These are phyloP conservation scores for Gobionotothen gibberifrons DNA, from an alignment of 2,797 vertebrate species.

Conservation along the genomic window DNA sequence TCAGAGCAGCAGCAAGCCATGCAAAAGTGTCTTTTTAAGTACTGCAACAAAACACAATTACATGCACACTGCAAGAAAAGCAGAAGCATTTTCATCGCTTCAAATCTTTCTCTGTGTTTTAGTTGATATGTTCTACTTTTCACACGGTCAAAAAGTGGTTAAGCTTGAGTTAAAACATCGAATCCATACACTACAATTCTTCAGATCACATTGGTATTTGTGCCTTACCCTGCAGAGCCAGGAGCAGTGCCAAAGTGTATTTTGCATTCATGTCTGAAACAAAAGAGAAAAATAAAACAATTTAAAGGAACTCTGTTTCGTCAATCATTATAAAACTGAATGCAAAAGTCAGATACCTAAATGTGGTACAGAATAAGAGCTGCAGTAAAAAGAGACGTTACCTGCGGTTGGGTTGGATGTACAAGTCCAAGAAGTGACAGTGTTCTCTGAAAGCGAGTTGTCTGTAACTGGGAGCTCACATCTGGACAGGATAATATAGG, in stretches of 20 bases:
- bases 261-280: conserved; percentile 83
- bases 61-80: neutral
- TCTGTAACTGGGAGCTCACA: conserved; percentile 80
- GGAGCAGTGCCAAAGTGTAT: conserved; percentile 76
- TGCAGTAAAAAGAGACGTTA: conserved; percentile 43
- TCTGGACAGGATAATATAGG: conserved; percentile 83
- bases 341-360: conserved; percentile 7
- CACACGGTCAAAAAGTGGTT: neutral
- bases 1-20: neutral
- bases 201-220: conserved; percentile 5
- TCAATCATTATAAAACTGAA: neutral
- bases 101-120: neutral
- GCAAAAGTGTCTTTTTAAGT: neutral
- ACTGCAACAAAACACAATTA: neutral
- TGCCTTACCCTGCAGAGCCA: conserved; percentile 85
- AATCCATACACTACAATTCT: neutral
- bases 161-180: neutral
- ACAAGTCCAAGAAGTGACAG: conserved; percentile 77
- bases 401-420: conserved; percentile 76
- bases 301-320: neutral
- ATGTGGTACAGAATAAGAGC: neutral
- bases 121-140: neutral
- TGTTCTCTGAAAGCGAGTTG: conserved; percentile 77
- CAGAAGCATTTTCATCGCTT: neutral
- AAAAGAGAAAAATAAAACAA: conserved; percentile 24